Conservation (phyloP, 2,113 vertebrate genomes). For the Eupsittula cactorum region DNA sequence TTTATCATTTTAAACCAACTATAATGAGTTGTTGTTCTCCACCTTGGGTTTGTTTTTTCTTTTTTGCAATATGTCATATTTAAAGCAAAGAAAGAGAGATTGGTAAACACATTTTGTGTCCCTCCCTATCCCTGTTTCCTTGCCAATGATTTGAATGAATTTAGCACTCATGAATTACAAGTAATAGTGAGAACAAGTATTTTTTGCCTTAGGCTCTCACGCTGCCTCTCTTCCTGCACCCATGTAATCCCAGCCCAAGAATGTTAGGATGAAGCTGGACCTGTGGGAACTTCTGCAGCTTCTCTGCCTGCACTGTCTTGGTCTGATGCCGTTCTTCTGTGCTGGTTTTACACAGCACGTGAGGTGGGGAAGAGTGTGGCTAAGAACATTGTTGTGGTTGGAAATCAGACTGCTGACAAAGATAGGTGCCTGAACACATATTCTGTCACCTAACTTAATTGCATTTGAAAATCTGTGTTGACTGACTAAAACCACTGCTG, state of each 20-base stretch:
- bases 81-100: neutral
- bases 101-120: neutral
- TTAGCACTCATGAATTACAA: neutral
- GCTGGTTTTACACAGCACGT: neutral
- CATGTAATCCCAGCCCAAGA: neutral
- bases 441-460: neutral
- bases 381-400: neutral
- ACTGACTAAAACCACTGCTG: neutral
- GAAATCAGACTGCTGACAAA: neutral
- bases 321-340: neutral
- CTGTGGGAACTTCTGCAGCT: neutral
- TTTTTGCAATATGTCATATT: neutral
- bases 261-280: neutral
- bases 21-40: neutral
- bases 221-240: neutral
- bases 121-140: neutral
- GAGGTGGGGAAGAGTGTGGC: neutral
- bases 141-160: neutral
- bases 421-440: neutral
- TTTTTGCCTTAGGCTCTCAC: neutral
- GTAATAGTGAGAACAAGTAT: neutral
- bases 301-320: rapidly evolving
- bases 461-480: neutral
- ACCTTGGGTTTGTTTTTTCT: neutral
- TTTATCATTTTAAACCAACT: neutral